phyloP scores from a whole-genome alignment of 2,113 vertebrate genomes.

The Seriola aureovittata region DNA sequence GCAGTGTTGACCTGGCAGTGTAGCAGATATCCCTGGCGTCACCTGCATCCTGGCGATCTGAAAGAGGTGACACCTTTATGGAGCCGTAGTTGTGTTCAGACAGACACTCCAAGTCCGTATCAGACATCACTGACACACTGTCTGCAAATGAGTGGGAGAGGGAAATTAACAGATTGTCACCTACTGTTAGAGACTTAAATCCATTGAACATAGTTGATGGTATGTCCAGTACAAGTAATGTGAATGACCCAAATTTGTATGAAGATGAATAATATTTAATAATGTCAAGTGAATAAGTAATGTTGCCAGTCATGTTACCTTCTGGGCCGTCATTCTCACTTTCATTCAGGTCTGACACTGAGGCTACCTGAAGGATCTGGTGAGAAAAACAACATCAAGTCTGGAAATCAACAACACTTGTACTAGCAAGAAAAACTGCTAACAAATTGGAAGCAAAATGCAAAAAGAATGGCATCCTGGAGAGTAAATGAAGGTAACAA shows the following conservation, averaged over 20 bases:
- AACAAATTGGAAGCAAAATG: background rate
- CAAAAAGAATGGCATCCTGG: background rate
- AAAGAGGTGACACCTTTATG: conserved; percentile 16
- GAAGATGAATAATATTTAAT: background rate
- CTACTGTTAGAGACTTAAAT: background rate
- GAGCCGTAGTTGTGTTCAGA: conserved; percentile 76
- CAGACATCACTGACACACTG: conserved; percentile 76
- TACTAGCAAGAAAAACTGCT: too few relatives aligned
- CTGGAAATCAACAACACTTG: background rate
- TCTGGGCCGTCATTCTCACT: conserved; percentile 81
- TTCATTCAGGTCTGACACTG: conserved; percentile 88
- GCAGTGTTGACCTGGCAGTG: conserved; percentile 8
- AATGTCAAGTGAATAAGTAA: background rate
- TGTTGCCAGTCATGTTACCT: conserved; percentile 84
- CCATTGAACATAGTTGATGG: background rate
- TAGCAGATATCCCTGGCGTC: background rate
- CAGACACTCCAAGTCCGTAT: conserved; percentile 71
- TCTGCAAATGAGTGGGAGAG: conserved; percentile 72
- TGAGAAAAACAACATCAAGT: conserved; percentile 7
- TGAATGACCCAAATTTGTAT: background rate
- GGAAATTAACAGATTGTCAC: background rate
- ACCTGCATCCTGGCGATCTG: conserved; percentile 31
- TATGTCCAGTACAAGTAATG: background rate
- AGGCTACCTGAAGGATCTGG: conserved; percentile 94
- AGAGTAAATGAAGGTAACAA: background rate